A percentile compares a stretch with the other conserved stretches of the same genome.
These are phyloP conservation scores for Tapirus indicus DNA, from an alignment of 2,797 vertebrate genomes.

Conservation along the genomic window DNA sequence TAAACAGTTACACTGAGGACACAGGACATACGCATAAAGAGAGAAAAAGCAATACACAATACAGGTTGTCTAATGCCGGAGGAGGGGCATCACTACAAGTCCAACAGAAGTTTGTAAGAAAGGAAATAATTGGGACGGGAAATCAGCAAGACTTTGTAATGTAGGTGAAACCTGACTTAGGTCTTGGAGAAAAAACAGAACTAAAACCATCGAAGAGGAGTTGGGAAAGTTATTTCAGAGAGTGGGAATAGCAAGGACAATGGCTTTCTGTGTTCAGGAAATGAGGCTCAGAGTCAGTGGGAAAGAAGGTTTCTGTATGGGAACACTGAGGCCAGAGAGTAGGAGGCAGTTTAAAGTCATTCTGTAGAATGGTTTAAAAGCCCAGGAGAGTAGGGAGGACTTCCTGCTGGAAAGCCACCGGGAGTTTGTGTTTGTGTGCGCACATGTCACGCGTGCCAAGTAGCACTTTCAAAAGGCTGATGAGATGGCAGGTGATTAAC, in stretches of 20 bases:
- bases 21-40: neutral
- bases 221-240: neutral
- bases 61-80: neutral
- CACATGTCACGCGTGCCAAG: fast-evolving
- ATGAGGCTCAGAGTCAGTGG: neutral
- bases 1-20: neutral
- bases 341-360: neutral
- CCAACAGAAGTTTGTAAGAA: neutral
- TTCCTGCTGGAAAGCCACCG: neutral
- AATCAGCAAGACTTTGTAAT: neutral
- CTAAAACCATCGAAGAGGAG: neutral
- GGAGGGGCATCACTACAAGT: neutral
- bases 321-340: neutral
- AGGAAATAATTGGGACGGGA: neutral
- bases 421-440: neutral
- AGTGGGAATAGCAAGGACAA: neutral
- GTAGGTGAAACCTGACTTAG: neutral
- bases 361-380: neutral
- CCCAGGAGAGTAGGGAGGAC: neutral
- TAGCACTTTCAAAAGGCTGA: neutral
- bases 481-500: fast-evolving
- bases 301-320: neutral
- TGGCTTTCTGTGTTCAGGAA: neutral
- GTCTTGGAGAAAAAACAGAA: neutral
- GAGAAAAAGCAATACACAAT: neutral